Base-by-base conservation (phyloP, 2,888 invertebrate genomes). In the Eupithecia dodoneata region DNA sequence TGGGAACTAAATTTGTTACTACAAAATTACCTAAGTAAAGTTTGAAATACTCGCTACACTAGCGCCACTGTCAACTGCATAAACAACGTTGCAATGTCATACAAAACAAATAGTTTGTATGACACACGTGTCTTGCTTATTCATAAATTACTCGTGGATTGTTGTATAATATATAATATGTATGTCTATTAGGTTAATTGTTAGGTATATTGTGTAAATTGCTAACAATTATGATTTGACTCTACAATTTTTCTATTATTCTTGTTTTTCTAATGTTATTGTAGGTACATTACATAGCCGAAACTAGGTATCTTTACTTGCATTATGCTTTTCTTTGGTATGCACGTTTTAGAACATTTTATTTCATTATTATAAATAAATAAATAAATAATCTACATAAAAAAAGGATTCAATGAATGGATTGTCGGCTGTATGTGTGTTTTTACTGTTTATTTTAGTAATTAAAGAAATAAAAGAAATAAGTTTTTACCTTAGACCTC, bases 101-200 rank as follows among this genome's bases (percentile, higher is more conserved):
- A 30, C 63, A 63, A 63, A 63, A 63, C 63, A 63, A 63, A 30
- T 63, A 30, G 63, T 63, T 30, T 63, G 63, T 12, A 30, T 63
- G 63, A 30, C 18, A 63, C 63, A 63, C 63, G 63, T 30, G 63
- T 18, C 30, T 63, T 4, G 63, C 63, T 63, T 63, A 63, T 10
- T 30, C 63, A 63, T 63, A 63, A 63, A 30, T 63, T 2, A 63
- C 63, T 30, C 10, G 18, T 63, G 9, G 15, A 59, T 55, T 18
- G 18, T 30, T 10, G 12, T 30, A 63, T 30, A 30, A 30, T 30
- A 30, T 30, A 30, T 30, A 30, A 30, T 30, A 30, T 30, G 30
- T 63, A 4, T 63, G 12, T 3, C 59, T 59, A 18, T 59, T 18
- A 59, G 18, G 30, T 63, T 30, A 63, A 63, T 63, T 30, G 59